phyloP scores from a whole-genome alignment of 2,888 invertebrate species.

The Melieria crassipennis region DNA sequence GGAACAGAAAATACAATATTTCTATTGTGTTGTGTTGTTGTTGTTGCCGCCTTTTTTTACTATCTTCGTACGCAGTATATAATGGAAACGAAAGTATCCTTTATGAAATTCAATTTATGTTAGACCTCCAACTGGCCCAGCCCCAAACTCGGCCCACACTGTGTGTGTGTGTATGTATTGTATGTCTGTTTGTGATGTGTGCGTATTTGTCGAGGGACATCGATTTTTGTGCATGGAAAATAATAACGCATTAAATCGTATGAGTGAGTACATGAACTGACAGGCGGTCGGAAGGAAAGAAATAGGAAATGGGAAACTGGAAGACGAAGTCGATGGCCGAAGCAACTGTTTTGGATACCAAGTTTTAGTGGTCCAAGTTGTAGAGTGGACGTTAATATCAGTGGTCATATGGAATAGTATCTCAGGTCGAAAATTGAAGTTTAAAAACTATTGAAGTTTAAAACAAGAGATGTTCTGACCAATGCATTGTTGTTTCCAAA shows the following conservation, averaged over 20 bases:
- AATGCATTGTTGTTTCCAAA: no score
- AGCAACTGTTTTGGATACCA: no score
- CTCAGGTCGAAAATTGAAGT: no score
- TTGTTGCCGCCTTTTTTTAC: no score
- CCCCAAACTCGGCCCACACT: not conserved
- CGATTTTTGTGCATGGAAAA: conserved; percentile 40
- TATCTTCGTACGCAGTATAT: conserved; percentile 33
- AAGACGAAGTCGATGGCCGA: no score
- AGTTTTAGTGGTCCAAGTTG: no score
- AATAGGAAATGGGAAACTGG: no score
- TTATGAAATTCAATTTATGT: conserved; percentile 54
- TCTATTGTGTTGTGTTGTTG: conserved; percentile 4
- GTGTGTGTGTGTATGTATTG: not conserved
- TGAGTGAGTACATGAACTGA: not conserved
- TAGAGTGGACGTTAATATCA: no score
- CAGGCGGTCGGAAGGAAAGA: no score
- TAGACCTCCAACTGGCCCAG: conserved; percentile 26
- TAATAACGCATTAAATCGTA: conserved; percentile 51
- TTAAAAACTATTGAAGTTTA: no score
- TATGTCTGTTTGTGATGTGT: not conserved
- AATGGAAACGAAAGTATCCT: conserved; percentile 51
- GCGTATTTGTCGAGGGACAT: conserved; percentile 6
- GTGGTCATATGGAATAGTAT: no score
- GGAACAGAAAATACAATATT: not conserved
- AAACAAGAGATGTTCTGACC: no score